These are phyloP conservation scores for Coregonus sp. DNA, from an alignment of 2,797 vertebrate genomes.

Conservation along the genomic window DNA sequence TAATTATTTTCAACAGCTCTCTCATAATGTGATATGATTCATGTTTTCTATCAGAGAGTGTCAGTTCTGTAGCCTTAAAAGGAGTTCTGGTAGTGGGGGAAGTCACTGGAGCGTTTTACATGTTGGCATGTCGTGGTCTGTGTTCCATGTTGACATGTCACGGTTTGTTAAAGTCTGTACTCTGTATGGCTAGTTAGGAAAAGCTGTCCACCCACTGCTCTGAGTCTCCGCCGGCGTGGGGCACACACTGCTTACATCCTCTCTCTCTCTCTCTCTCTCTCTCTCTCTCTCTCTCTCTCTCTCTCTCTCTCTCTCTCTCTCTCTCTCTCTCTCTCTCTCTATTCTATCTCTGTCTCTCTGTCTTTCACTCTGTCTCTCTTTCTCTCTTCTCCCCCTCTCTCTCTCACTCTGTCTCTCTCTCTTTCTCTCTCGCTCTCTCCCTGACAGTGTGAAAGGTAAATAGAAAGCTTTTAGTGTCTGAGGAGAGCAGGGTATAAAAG, in stretches of 20 bases:
- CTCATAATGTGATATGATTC: slow-evolving; percentile 59
- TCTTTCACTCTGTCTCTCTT: slow-evolving; percentile 24
- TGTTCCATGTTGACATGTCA: slow-evolving; percentile 68
- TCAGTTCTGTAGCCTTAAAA: slow-evolving; percentile 32
- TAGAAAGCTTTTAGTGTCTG: slow-evolving; percentile 84
- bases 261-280: slow-evolving; percentile 25
- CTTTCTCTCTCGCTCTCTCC: slow-evolving; percentile 33
- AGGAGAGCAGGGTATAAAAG: slow-evolving; percentile 63
- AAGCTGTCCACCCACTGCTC: slow-evolving; percentile 51
- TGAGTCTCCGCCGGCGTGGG: background rate
- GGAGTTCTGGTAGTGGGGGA: slow-evolving; percentile 41
- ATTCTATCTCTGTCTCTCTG: slow-evolving; percentile 19
- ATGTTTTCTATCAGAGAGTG: slow-evolving; percentile 49
- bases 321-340: background rate
- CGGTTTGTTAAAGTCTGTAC: slow-evolving; percentile 59
- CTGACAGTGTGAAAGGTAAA: slow-evolving; percentile 78
- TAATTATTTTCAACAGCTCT: slow-evolving; percentile 45
- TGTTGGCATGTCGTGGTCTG: slow-evolving; percentile 55
- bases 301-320: slow-evolving; percentile 29
- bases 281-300: slow-evolving; percentile 7
- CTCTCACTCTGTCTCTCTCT: slow-evolving; percentile 9
- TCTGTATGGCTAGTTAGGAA: slow-evolving; percentile 66
- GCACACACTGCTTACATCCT: background rate
- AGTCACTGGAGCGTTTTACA: slow-evolving; percentile 71
- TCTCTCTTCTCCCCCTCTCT: background rate